These are phyloP conservation scores for Poecilia gillii DNA, from an alignment of 2,797 vertebrate species.

Conservation along the genomic window DNA sequence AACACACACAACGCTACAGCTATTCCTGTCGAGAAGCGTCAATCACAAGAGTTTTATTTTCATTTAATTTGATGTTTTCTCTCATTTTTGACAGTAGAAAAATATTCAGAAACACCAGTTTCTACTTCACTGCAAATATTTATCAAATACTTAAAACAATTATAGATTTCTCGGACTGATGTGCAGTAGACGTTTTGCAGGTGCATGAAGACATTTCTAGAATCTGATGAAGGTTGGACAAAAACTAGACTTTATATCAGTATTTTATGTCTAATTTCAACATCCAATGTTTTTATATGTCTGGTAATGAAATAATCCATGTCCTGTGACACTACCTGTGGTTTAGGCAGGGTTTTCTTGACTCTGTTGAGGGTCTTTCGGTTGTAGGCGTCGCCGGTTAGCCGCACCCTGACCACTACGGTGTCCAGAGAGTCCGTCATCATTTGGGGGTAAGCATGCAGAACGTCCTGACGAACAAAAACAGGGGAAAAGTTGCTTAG, in stretches of 20 bases:
- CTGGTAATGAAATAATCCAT: background rate
- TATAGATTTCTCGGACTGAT: background rate
- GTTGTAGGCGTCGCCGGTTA: slow-evolving; percentile 90
- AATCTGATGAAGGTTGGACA: background rate
- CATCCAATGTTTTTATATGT: background rate
- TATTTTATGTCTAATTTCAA: background rate
- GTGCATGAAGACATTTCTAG: background rate
- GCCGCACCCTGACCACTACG: slow-evolving; percentile 84
- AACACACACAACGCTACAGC: background rate
- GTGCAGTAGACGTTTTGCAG: too few relatives aligned
- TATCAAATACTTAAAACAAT: background rate
- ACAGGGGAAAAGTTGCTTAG: background rate
- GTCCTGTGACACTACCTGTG: slow-evolving; percentile 80
- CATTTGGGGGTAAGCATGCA: slow-evolving; percentile 92
- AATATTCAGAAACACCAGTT: background rate
- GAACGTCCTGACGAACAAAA: slow-evolving; percentile 79
- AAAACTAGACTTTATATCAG: background rate
- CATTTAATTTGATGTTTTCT: background rate
- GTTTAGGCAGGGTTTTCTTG: slow-evolving; percentile 90
- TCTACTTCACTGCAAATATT: background rate
- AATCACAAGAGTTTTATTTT: background rate
- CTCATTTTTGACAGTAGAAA: background rate
- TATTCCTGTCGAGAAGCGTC: background rate
- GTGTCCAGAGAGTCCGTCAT: slow-evolving; percentile 84
- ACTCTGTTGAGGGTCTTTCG: slow-evolving; percentile 93